A percentile compares a stretch with the other conserved stretches of the same genome.
phyloP scores from a whole-genome alignment of 2,888 invertebrate species.

The Patella pellucida region DNA sequence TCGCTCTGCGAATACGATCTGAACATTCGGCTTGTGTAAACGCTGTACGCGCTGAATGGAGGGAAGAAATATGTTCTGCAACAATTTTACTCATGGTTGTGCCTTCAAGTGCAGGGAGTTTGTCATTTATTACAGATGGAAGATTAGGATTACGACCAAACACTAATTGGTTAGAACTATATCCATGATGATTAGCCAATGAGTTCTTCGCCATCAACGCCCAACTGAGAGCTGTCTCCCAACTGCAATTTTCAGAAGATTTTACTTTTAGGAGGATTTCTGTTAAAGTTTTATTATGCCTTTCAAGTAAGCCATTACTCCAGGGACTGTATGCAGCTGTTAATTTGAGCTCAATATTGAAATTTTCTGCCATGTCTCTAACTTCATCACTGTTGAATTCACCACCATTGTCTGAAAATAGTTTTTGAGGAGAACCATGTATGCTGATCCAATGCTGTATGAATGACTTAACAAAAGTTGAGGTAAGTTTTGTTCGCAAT shows the following conservation, averaged over 20 bases:
- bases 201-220: conserved; percentile 19
- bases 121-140: conserved; percentile 24
- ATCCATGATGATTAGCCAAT: conserved; percentile 16
- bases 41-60: conserved; percentile 5
- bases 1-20: conserved; percentile 16
- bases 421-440: conserved; percentile 25
- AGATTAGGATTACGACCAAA: conserved; percentile 28
- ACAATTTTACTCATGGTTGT: conserved; percentile 18
- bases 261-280: conserved; percentile 26
- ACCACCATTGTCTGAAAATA: background rate
- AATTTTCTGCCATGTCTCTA: conserved; percentile 31
- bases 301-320: conserved; percentile 18
- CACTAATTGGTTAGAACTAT: conserved; percentile 25
- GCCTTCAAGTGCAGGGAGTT: conserved; percentile 25
- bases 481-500: conserved; percentile 19
- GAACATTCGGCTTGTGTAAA: conserved; percentile 19
- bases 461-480: conserved; percentile 28
- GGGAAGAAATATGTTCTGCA: conserved; percentile 15
- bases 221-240: conserved; percentile 25
- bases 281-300: conserved; percentile 27
- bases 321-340: conserved; percentile 22
- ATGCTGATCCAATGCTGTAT: conserved; percentile 25
- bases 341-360: conserved; percentile 25
- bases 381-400: conserved; percentile 28
- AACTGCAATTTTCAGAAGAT: conserved; percentile 25